Evolutionary conservation across 2,113 vertebrate genomes (phyloP).

Genomic region (Pachycephala philippinensis): DNA sequence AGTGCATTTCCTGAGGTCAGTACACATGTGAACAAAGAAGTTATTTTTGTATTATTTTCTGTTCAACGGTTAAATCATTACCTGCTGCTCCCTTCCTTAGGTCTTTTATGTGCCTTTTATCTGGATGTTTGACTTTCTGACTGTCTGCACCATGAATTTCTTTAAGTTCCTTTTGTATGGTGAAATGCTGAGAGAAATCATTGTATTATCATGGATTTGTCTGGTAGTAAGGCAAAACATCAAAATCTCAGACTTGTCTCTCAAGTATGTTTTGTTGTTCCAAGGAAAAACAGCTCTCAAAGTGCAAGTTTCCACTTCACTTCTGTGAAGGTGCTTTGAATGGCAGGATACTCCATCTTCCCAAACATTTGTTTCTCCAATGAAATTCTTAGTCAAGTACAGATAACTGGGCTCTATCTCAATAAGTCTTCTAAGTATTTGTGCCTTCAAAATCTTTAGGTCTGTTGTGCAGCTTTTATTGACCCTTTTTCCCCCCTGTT

Average conservation of each 20-base stretch:
- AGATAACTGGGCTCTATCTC: neutral
- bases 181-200: neutral
- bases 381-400: neutral
- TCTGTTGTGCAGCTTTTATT: neutral
- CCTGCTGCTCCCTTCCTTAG: neutral
- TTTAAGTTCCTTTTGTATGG: neutral
- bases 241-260: neutral
- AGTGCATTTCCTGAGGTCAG: neutral
- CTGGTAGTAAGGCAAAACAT: neutral
- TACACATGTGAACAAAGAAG: neutral
- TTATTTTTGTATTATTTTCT: neutral
- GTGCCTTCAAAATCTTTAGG: neutral
- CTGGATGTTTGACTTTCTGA: neutral
- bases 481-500: rapidly evolving
- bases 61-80: neutral
- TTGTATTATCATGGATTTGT: neutral
- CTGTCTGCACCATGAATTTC: neutral
- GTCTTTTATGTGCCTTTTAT: neutral
- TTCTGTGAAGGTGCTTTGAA: neutral
- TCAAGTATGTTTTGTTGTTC: neutral
- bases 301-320: neutral
- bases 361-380: neutral
- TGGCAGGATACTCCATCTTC: neutral
- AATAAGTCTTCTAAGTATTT: neutral
- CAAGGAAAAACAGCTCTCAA: neutral